Evolutionary conservation across 1,140 invertebrate species (phyloP).

Genomic region (Sycophaga agraensis): DNA sequence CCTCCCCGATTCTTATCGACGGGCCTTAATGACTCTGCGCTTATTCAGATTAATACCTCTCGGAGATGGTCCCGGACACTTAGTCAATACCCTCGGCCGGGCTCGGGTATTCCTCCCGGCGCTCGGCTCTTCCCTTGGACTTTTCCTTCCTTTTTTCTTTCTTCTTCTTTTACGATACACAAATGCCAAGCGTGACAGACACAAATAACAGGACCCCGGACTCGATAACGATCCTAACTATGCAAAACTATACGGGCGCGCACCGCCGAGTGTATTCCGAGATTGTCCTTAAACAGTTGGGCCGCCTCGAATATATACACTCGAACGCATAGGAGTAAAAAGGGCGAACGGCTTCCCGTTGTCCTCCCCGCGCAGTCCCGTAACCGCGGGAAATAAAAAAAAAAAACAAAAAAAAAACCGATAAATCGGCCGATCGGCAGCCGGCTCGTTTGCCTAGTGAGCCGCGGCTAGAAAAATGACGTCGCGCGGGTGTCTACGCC

Average conservation of each 20-base stretch:
- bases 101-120: too few species aligned
- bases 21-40: constrained; percentile 17
- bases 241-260: constrained; percentile 22
- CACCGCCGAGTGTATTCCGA: too few species aligned
- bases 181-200: constrained; percentile 20
- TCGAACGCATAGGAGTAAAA: too few species aligned
- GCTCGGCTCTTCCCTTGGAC: neutral
- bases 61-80: constrained; percentile 19
- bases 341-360: too few species aligned
- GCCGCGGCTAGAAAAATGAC: too few species aligned
- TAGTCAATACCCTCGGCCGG: constrained; percentile 9
- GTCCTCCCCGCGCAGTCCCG: too few species aligned
- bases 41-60: constrained; percentile 23
- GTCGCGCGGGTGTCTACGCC: constrained; percentile 57
- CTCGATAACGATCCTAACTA: constrained; percentile 30
- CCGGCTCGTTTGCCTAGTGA: too few species aligned
- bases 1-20: constrained; percentile 14
- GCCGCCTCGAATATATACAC: too few species aligned
- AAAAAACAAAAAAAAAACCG: too few species aligned
- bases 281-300: too few species aligned
- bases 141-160: constrained; percentile 8
- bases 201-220: constrained; percentile 27
- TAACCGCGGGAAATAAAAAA: too few species aligned
- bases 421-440: too few species aligned
- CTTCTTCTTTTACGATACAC: constrained; percentile 8